Conservation (phyloP, 2,797 vertebrate genomes). For the Nyctibius grandis region DNA sequence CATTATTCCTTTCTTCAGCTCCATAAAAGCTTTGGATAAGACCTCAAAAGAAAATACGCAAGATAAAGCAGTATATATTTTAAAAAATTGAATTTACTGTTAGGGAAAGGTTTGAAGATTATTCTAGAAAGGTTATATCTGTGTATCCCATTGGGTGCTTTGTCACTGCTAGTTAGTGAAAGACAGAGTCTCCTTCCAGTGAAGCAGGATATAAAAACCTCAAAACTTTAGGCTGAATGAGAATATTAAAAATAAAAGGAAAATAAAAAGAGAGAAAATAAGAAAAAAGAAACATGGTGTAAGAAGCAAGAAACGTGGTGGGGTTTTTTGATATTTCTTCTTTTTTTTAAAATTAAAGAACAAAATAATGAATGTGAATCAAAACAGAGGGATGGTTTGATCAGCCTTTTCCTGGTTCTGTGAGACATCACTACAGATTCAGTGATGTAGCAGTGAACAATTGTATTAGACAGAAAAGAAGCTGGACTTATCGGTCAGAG, state of each 20-base stretch:
- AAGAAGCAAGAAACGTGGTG: neutral
- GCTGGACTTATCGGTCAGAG: neutral
- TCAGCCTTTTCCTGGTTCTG: neutral
- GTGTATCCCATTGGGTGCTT: neutral
- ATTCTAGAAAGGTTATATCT: neutral
- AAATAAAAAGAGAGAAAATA: neutral
- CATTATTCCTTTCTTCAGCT: neutral
- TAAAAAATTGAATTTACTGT: rapidly evolving
- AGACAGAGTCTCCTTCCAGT: neutral
- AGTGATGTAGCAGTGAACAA: neutral
- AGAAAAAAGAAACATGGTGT: neutral
- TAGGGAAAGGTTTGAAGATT: neutral
- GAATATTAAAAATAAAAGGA: neutral
- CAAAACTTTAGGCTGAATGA: neutral
- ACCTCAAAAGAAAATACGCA: neutral
- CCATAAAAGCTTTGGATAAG: neutral
- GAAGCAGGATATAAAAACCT: neutral
- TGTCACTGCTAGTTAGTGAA: neutral
- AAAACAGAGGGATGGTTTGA: neutral
- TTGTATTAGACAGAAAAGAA: neutral
- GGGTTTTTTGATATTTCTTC: too few species aligned
- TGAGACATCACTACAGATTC: neutral
- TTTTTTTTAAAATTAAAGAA: neutral
- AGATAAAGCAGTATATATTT: neutral
- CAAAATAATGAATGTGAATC: neutral